Conservation (phyloP, 2,888 invertebrate species). For the Ctena decussata region DNA sequence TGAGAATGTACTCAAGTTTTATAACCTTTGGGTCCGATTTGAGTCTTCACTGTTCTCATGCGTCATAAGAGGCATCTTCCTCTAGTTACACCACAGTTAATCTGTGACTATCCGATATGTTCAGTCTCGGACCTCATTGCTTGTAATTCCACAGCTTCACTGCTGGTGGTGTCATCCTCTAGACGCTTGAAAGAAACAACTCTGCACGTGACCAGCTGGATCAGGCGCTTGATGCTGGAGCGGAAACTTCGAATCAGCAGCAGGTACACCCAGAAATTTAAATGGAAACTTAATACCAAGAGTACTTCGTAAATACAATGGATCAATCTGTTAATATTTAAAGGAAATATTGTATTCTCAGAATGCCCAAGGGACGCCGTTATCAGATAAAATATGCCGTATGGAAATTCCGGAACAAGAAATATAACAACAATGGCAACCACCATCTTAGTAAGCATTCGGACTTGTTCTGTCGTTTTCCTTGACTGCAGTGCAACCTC, state of each 20-base stretch:
- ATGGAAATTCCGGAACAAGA: conserved; percentile 58
- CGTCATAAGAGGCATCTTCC: no score
- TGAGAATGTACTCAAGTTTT: no score
- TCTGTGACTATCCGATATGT: neutral
- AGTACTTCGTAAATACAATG: conserved; percentile 55
- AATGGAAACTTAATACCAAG: conserved; percentile 51
- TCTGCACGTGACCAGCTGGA: conserved; percentile 35
- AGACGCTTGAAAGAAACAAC: conserved; percentile 1
- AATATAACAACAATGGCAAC: conserved; percentile 54
- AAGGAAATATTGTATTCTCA: conserved; percentile 35
- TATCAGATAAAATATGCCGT: conserved; percentile 53
- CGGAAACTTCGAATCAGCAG: conserved; percentile 44
- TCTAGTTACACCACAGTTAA: no score
- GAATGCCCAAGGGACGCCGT: conserved; percentile 32
- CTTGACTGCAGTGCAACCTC: neutral
- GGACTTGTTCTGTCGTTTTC: conserved; percentile 13
- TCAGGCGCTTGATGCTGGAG: conserved; percentile 27
- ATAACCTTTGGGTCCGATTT: no score
- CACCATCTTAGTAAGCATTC: conserved; percentile 44
- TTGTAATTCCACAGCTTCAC: neutral
- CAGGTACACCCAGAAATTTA: conserved; percentile 65
- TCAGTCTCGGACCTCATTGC: neutral
- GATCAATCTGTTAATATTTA: conserved; percentile 43
- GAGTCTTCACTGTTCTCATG: no score
- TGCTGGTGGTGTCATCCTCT: conserved; percentile 23